A percentile compares a stretch with the other conserved stretches of the same genome.
Evolutionary conservation across 1,140 invertebrate species (phyloP).

Genomic region (Drosophila guanche): DNA sequence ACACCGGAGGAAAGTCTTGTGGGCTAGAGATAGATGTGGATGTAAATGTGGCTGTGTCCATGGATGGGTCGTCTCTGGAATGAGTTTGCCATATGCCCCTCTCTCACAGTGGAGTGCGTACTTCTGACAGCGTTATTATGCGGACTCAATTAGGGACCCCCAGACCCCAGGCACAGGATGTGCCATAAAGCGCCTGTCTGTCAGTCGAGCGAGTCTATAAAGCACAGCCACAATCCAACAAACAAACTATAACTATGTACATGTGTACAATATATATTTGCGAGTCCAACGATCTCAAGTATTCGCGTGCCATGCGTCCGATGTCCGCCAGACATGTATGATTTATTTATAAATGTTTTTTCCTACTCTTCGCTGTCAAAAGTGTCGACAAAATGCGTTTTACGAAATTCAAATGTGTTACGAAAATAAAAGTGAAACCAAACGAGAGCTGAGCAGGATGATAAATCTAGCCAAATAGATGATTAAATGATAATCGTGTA

Average conservation of each 20-base stretch:
- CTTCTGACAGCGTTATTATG: conserved; percentile 70
- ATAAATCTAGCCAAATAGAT: not conserved
- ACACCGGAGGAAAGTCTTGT: not conserved
- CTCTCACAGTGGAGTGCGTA: conserved; percentile 26
- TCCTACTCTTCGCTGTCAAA: conserved; percentile 47
- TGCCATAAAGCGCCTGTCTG: conserved; percentile 57
- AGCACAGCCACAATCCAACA: conserved; percentile 34
- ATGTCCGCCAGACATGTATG: conserved; percentile 48
- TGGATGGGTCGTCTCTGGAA: conserved; percentile 40
- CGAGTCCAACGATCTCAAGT: conserved; percentile 10
- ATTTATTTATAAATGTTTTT: conserved; percentile 73
- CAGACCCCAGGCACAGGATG: conserved; percentile 20
- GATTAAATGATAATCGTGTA: too few relatives aligned
- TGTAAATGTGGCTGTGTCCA: conserved; percentile 14
- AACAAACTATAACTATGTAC: conserved; percentile 34
- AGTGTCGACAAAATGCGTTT: conserved; percentile 57
- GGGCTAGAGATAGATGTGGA: conserved; percentile 1
- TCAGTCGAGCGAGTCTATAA: conserved; percentile 61
- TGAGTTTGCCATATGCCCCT: conserved; percentile 58
- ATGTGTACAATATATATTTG: conserved; percentile 12
- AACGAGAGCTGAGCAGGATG: too few relatives aligned
- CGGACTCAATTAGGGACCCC: conserved; percentile 63
- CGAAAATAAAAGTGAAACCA: conserved; percentile 7
- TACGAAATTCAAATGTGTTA: conserved; percentile 25
- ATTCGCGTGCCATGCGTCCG: conserved; percentile 63